Evolutionary conservation across 2,113 vertebrate genomes (phyloP).

Genomic region (Sylvia atricapilla): DNA sequence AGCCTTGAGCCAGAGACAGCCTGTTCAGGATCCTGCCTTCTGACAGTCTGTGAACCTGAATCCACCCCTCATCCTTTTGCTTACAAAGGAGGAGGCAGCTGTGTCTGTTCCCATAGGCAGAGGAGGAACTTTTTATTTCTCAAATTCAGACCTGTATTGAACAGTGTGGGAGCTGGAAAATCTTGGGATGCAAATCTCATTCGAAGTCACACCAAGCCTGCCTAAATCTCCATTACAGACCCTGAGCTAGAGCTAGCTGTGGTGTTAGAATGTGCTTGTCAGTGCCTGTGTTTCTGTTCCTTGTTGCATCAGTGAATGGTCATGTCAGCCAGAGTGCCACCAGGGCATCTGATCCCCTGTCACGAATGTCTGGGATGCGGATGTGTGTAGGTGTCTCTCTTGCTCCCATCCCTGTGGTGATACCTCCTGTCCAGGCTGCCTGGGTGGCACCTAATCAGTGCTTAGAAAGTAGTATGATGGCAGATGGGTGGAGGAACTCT

Average conservation of each 20-base stretch:
- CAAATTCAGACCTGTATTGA: neutral
- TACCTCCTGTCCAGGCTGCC: neutral
- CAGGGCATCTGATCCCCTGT: neutral
- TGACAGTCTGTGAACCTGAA: neutral
- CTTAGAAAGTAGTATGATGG: neutral
- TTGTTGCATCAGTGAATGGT: neutral
- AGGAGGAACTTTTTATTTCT: constrained; percentile 1
- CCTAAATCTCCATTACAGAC: neutral
- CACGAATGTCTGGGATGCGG: neutral
- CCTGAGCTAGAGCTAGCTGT: neutral
- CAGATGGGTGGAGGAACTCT: neutral
- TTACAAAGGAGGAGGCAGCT: neutral
- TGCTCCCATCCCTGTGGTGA: neutral
- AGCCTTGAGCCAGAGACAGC: neutral
- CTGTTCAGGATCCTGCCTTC: neutral
- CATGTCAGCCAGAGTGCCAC: neutral
- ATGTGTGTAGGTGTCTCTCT: neutral
- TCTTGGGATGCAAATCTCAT: neutral
- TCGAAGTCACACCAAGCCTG: neutral
- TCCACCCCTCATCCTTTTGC: neutral
- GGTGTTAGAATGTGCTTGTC: neutral
- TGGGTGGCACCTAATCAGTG: neutral
- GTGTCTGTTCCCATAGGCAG: neutral
- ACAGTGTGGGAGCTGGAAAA: neutral
- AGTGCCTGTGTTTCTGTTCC: neutral